A percentile compares a stretch with the other conserved stretches of the same genome.
Conservation (phyloP, 2,888 invertebrate genomes). For the Tridacna gigas region DNA sequence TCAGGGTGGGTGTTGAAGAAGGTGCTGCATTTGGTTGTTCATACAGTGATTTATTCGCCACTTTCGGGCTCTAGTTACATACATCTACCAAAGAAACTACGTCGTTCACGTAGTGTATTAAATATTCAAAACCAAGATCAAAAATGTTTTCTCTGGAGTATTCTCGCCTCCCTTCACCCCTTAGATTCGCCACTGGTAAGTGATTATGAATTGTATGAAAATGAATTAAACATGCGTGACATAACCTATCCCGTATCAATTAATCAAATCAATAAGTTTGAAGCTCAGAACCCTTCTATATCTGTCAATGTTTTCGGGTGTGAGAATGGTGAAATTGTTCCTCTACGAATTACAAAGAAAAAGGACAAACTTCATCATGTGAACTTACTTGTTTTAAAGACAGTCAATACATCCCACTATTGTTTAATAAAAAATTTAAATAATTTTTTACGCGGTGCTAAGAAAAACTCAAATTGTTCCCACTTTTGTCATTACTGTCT, state of each 20-base stretch:
- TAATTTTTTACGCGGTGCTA: constrained; percentile 27
- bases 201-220: constrained; percentile 37
- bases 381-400: constrained; percentile 35
- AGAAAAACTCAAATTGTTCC: not conserved
- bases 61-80: constrained; percentile 52
- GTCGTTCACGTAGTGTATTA: constrained; percentile 23
- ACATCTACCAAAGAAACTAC: constrained; percentile 36
- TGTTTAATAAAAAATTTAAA: constrained; percentile 43
- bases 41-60: constrained; percentile 55
- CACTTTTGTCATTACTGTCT: constrained; percentile 45
- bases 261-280: constrained; percentile 52
- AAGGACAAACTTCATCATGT: constrained; percentile 10
- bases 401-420: constrained; percentile 43
- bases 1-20: constrained; percentile 61
- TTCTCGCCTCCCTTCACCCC: constrained; percentile 47
- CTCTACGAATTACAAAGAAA: constrained; percentile 18
- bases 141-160: constrained; percentile 51
- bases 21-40: constrained; percentile 41
- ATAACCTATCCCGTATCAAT: constrained; percentile 39
- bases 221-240: constrained; percentile 40
- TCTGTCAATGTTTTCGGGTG: constrained; percentile 48
- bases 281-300: constrained; percentile 47
- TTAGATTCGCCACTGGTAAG: constrained; percentile 38
- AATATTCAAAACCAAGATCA: constrained; percentile 50
- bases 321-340: constrained; percentile 19